A percentile compares a stretch with the other conserved stretches of the same genome.
These are phyloP conservation scores for Caerostris extrusa DNA, from an alignment of 1,140 invertebrate species.

Conservation along the genomic window DNA sequence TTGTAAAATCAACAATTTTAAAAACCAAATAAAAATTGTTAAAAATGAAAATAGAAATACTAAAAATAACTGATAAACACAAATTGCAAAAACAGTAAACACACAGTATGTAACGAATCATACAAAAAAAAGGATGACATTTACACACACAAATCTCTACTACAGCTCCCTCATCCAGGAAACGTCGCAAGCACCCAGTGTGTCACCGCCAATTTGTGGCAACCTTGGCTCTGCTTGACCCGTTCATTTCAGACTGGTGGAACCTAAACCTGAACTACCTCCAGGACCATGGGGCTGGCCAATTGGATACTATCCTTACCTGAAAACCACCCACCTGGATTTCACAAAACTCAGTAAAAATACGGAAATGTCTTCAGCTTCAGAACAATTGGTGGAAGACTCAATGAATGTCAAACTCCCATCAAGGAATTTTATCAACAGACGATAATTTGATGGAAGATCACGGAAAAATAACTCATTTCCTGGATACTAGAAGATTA, in stretches of 20 bases:
- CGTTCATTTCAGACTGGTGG: neutral
- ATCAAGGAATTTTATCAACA: conserved; percentile 43
- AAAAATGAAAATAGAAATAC: too few relatives aligned
- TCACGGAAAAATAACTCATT: neutral
- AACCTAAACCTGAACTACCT: conserved; percentile 22
- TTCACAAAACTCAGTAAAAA: neutral
- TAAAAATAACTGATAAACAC: too few relatives aligned
- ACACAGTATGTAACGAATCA: too few relatives aligned
- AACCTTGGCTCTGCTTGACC: conserved; percentile 82
- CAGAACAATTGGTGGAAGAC: neutral
- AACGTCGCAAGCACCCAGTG: neutral
- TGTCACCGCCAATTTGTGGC: neutral
- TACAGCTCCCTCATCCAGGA: neutral
- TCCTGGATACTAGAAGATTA: conserved; percentile 5
- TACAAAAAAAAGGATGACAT: too few relatives aligned
- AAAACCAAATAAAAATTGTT: too few relatives aligned
- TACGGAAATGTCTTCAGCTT: conserved; percentile 52
- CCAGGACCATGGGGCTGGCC: conserved; percentile 57
- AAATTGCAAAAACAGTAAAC: too few relatives aligned
- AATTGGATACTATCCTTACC: conserved; percentile 30
- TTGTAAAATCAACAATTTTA: too few relatives aligned
- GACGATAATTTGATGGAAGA: conserved; percentile 50
- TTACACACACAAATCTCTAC: too few relatives aligned
- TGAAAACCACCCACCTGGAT: neutral
- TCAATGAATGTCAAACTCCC: conserved; percentile 11